These are phyloP conservation scores for Agrochola circellaris DNA, from an alignment of 2,888 invertebrate genomes.

Conservation along the genomic window DNA sequence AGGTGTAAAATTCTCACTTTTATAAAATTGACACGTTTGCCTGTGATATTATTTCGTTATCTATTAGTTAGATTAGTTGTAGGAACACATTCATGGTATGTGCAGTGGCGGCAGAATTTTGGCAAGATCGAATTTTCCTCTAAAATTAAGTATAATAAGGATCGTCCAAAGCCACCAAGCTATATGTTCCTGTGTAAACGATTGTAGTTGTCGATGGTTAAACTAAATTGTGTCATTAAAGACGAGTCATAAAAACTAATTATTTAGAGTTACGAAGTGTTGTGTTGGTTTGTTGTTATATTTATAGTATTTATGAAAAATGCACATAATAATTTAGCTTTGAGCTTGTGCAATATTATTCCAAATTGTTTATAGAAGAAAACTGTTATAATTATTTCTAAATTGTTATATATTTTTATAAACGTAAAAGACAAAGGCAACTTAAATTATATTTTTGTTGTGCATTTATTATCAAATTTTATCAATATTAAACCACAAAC, in stretches of 20 bases:
- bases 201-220: slow-evolving; percentile 68
- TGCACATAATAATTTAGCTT: slow-evolving; percentile 88
- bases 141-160: slow-evolving; percentile 53
- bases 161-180: slow-evolving; percentile 55
- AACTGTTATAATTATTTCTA: slow-evolving; percentile 89
- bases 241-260: slow-evolving; percentile 80
- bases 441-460: slow-evolving; percentile 90
- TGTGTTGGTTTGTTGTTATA: slow-evolving; percentile 89
- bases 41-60: slow-evolving; percentile 70
- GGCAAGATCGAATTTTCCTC: slow-evolving; percentile 51
- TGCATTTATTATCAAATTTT: slow-evolving; percentile 90
- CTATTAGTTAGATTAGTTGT: slow-evolving; percentile 69
- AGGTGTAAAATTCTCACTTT: slow-evolving; percentile 62
- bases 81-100: slow-evolving; percentile 58
- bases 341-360: slow-evolving; percentile 90
- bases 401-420: slow-evolving; percentile 90
- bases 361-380: slow-evolving; percentile 87
- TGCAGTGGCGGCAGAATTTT: slow-evolving; percentile 54
- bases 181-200: slow-evolving; percentile 35
- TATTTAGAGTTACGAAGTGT: slow-evolving; percentile 77
- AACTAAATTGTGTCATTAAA: slow-evolving; percentile 77
- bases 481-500: slow-evolving; percentile 84
- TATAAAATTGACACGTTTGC: slow-evolving; percentile 68
- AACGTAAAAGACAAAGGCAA: slow-evolving; percentile 89
- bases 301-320: slow-evolving; percentile 84